Evolutionary conservation across 2,888 invertebrate genomes (phyloP).

Genomic region (Frankliniella intonsa): DNA sequence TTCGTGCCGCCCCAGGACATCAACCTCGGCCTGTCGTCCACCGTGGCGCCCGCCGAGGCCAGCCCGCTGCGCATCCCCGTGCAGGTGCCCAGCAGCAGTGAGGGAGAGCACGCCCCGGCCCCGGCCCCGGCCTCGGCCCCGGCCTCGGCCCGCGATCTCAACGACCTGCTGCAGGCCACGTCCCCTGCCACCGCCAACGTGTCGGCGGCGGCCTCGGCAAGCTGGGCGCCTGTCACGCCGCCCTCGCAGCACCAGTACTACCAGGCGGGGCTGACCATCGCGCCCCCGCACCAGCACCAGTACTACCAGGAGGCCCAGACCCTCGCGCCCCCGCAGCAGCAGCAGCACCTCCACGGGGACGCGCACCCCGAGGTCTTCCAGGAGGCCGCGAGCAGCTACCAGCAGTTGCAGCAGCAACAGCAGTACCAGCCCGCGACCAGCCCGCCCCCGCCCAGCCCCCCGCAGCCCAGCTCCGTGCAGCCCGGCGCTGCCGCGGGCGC

Average conservation of each 20-base stretch:
- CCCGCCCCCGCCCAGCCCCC: not conserved
- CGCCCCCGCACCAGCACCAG: not conserved
- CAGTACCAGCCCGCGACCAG: not conserved
- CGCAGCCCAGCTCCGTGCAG: not conserved
- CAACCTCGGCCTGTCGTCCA: not conserved
- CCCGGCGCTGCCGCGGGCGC: not conserved
- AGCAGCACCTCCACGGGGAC: not conserved
- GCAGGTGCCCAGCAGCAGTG: too few species aligned
- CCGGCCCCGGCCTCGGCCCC: not conserved
- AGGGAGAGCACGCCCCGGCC: not conserved
- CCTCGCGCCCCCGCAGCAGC: not conserved
- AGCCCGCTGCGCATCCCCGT: too few species aligned
- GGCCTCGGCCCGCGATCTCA: not conserved
- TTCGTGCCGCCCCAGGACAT: not conserved
- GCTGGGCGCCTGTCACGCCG: not conserved
- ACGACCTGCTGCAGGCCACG: not conserved
- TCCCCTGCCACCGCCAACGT: not conserved
- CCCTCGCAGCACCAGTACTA: too few species aligned
- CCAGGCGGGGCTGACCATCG: not conserved
- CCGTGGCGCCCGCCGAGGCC: too few species aligned
- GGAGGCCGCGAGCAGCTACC: not conserved
- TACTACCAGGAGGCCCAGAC: not conserved
- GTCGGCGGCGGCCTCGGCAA: not conserved
- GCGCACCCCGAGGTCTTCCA: too few species aligned
- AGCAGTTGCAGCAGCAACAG: not conserved